Percentiles rank a stretch among this genome's conserved stretches.
Evolutionary conservation across 2,113 vertebrate genomes (phyloP).

Genomic region (Rhinopomastus cyanomelas): DNA sequence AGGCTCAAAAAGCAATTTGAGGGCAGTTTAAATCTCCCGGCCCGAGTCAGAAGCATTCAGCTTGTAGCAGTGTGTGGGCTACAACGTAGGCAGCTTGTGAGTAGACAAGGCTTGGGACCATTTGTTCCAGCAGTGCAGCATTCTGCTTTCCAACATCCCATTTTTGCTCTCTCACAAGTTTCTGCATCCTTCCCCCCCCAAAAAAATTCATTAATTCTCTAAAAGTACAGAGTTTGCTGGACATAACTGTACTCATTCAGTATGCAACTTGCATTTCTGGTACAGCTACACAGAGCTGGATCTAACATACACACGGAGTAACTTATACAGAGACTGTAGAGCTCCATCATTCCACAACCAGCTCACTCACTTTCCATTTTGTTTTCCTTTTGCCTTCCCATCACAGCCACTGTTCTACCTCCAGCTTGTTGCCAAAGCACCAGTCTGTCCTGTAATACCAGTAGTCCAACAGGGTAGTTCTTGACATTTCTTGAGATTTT

Average conservation of each 20-base stretch:
- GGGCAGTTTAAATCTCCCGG: background rate
- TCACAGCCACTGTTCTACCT: background rate
- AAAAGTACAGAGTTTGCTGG: background rate
- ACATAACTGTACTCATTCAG: background rate
- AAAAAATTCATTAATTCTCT: accelerated
- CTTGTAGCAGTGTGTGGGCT: background rate
- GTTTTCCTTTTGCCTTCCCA: background rate
- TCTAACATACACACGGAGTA: background rate
- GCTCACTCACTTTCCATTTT: background rate
- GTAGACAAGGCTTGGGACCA: background rate
- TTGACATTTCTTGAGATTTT: background rate
- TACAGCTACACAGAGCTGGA: background rate
- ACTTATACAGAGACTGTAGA: background rate
- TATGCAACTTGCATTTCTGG: background rate
- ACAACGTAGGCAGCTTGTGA: background rate
- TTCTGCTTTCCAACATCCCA: background rate
- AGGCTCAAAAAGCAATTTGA: background rate
- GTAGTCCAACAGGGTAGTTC: background rate
- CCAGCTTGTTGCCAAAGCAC: background rate
- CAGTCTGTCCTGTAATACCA: background rate
- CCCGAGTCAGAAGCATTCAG: background rate
- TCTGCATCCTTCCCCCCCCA: background rate
- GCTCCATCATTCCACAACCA: background rate
- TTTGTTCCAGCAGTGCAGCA: background rate
- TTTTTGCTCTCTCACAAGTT: background rate